phyloP scores from a whole-genome alignment of 2,113 vertebrate species.

The Chiloscyllium plagiosum region DNA sequence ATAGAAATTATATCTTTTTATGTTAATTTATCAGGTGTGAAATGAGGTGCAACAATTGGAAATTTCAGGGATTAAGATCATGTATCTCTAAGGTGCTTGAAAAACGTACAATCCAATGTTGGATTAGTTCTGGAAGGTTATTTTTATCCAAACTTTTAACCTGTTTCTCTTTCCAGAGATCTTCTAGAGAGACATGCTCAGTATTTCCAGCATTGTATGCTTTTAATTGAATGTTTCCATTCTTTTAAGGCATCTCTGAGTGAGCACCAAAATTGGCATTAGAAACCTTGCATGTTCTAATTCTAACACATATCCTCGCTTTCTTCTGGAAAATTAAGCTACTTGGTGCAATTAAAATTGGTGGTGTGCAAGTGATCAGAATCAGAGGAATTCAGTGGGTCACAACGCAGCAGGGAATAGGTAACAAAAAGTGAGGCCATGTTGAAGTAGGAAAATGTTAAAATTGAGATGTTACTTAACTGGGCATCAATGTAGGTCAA shows the following conservation, averaged over 20 bases:
- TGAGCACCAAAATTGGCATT: neutral
- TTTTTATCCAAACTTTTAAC: too few species aligned
- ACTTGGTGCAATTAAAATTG: too few species aligned
- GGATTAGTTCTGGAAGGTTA: neutral
- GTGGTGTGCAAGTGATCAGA: neutral
- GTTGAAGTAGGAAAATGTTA: neutral
- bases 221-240: neutral
- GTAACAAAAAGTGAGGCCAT: neutral
- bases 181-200: too few species aligned
- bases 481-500: neutral
- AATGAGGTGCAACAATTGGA: neutral
- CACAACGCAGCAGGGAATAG: neutral
- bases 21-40: neutral
- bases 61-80: neutral
- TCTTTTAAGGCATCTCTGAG: neutral
- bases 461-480: neutral
- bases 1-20: neutral
- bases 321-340: neutral
- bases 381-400: neutral
- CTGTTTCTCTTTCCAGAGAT: too few species aligned
- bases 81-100: neutral
- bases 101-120: neutral
- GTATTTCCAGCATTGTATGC: too few species aligned
- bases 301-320: neutral
- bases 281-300: neutral